Evolutionary conservation across 2,888 invertebrate species (phyloP).

Genomic region (Zelleria hepariella): DNA sequence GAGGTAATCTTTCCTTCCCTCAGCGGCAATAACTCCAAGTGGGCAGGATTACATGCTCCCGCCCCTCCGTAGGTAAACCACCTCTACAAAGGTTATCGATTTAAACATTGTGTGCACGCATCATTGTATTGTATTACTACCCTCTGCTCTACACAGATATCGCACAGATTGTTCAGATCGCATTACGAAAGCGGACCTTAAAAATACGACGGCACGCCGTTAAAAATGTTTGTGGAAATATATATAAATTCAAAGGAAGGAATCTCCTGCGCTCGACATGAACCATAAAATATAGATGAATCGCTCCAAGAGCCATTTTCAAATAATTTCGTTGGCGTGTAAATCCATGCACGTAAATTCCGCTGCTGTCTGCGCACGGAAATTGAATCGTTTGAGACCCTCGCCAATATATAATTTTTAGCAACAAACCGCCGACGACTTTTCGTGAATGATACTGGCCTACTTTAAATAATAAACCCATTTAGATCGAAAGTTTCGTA

Average conservation of each 20-base stretch:
- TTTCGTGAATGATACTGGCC: constrained; percentile 13
- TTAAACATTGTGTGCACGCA: constrained; percentile 57
- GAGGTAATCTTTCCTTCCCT: constrained; percentile 73
- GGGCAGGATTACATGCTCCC: constrained; percentile 71
- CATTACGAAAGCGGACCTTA: not conserved
- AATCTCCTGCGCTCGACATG: not conserved
- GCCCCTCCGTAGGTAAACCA: constrained; percentile 62
- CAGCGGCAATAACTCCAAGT: constrained; percentile 71
- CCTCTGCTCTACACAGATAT: not conserved
- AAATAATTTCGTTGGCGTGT: constrained; percentile 66
- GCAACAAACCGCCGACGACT: constrained; percentile 32
- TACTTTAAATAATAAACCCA: not conserved
- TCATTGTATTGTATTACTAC: constrained; percentile 2
- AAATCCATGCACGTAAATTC: constrained; percentile 69
- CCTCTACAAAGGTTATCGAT: constrained; percentile 68
- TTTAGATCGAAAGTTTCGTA: not conserved
- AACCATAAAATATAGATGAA: constrained; percentile 53
- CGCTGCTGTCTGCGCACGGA: constrained; percentile 64
- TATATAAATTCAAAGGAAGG: not conserved
- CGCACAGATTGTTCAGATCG: not conserved
- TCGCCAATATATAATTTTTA: constrained; percentile 47
- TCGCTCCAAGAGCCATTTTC: constrained; percentile 52
- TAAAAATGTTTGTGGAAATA: not conserved
- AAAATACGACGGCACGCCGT: not conserved
- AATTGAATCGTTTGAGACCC: constrained; percentile 67